Evolutionary conservation across 1,140 invertebrate species (phyloP).

Genomic region (Macrobrachium nipponense): DNA sequence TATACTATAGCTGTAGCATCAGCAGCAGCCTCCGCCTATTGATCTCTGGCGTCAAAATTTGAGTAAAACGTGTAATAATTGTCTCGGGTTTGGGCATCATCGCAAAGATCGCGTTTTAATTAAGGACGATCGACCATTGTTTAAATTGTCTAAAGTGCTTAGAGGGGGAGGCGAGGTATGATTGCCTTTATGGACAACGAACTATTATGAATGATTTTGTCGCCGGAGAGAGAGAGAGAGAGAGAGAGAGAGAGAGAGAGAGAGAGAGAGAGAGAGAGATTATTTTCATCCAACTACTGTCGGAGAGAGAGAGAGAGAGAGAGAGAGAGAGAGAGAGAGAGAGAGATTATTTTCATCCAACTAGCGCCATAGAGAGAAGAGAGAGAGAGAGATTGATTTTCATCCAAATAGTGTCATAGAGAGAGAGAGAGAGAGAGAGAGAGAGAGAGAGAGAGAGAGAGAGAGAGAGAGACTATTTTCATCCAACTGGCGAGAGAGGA

Average conservation of each 20-base stretch:
- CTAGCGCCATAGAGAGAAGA: neutral
- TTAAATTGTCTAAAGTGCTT: no score
- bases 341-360: neutral
- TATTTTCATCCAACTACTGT: slow-evolving; percentile 5
- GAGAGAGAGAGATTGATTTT: slow-evolving; percentile 18
- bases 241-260: no score
- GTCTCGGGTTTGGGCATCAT: no score
- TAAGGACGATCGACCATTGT: no score
- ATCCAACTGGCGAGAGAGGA: neutral
- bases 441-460: neutral
- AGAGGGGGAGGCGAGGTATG: no score
- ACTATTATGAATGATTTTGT: no score
- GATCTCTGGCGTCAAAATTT: neutral
- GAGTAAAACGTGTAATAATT: no score
- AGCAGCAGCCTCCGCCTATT: neutral
- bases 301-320: no score
- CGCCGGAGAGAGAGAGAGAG: no score
- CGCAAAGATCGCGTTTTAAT: no score
- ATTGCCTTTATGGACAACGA: no score
- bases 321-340: slow-evolving; percentile 11
- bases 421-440: no score
- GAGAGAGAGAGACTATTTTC: slow-evolving; percentile 8
- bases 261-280: slow-evolving; percentile 5
- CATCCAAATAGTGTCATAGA: neutral
- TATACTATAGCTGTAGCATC: neutral